Percentiles rank a stretch among this genome's conserved stretches.
phyloP scores from a whole-genome alignment of 2,888 invertebrate species.

The Nasonovia ribisnigri region DNA sequence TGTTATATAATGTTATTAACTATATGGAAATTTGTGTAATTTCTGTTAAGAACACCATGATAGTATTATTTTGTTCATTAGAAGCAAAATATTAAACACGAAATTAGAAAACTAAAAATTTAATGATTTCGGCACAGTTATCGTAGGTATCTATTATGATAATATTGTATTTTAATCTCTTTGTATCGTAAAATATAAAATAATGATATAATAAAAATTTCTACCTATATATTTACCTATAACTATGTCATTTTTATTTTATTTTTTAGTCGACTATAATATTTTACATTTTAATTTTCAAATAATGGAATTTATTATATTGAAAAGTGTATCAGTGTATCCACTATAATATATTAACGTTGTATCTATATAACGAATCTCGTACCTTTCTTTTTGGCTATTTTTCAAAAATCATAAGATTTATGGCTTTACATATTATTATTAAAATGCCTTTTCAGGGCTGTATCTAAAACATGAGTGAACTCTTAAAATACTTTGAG shows the following conservation, averaged over 20 bases:
- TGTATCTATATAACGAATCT: not conserved
- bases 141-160: not conserved
- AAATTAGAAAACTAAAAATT: no score
- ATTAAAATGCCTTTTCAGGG: constrained; percentile 33
- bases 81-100: not conserved
- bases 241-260: not conserved
- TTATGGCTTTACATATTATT: constrained; percentile 27
- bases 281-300: not conserved
- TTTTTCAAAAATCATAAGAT: constrained; percentile 30
- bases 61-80: not conserved
- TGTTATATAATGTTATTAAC: no score
- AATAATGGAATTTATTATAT: not conserved
- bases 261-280: not conserved
- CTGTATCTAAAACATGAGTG: not conserved
- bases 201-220: not conserved
- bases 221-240: not conserved
- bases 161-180: not conserved
- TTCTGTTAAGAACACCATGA: no score
- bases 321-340: not conserved
- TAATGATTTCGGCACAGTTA: not conserved
- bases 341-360: constrained; percentile 23
- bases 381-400: not conserved
- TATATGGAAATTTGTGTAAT: no score
- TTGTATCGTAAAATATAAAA: not conserved
- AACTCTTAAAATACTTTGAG: not conserved